Evolutionary conservation across 2,797 vertebrate species (phyloP).

Genomic region (Oceanodroma leucorhoa): DNA sequence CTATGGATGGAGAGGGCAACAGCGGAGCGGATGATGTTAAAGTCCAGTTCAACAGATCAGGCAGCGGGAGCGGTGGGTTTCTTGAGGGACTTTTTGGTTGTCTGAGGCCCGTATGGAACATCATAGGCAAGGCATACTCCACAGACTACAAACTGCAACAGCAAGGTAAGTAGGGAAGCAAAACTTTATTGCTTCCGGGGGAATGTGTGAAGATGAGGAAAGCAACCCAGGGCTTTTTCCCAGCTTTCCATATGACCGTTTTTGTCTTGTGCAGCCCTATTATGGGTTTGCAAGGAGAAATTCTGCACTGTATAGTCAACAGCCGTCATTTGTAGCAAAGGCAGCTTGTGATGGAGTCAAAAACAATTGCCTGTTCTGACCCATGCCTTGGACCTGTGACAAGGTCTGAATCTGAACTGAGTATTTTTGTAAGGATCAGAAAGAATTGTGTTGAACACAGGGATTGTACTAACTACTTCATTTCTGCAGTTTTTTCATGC

Average conservation of each 20-base stretch:
- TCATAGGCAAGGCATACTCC: conserved; percentile 97
- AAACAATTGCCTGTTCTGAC: neutral
- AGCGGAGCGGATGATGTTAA: conserved; percentile 86
- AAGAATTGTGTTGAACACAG: neutral
- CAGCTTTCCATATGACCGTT: fast-evolving
- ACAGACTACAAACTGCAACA: conserved; percentile 98
- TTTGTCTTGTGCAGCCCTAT: neutral
- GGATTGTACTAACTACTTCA: neutral
- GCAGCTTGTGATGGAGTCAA: neutral
- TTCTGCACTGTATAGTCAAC: neutral
- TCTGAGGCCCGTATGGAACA: conserved; percentile 96
- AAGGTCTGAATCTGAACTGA: neutral
- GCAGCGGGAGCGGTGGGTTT: conserved; percentile 90
- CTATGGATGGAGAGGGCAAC: conserved; percentile 74
- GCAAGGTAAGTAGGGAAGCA: conserved; percentile 83
- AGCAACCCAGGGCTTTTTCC: neutral
- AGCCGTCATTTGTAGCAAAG: fast-evolving
- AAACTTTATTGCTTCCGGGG: neutral
- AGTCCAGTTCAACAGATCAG: conserved; percentile 91
- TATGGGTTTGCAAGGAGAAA: neutral
- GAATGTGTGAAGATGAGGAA: neutral
- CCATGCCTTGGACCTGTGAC: neutral
- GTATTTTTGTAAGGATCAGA: neutral
- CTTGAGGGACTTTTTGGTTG: conserved; percentile 96
- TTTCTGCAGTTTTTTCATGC: neutral